These are phyloP conservation scores for Callimorpha dominula DNA, from an alignment of 2,888 invertebrate species.

Conservation along the genomic window DNA sequence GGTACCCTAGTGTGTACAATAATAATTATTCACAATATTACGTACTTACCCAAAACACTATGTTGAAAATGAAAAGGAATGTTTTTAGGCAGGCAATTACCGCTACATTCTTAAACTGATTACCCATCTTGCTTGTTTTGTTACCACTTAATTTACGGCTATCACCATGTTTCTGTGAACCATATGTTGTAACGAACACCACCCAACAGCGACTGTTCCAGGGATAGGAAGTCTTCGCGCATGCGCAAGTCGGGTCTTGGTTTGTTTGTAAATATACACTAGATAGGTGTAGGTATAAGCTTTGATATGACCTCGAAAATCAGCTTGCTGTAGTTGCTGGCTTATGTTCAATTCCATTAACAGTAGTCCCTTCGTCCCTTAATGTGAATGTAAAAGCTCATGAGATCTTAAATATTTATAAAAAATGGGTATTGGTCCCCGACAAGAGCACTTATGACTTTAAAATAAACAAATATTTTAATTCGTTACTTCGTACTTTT, in stretches of 20 bases:
- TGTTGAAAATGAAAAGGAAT: slow-evolving; percentile 92
- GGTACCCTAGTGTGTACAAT: background rate
- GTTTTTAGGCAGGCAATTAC: slow-evolving; percentile 93
- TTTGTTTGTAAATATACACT: slow-evolving; percentile 64
- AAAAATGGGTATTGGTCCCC: too few relatives aligned
- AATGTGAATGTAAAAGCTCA: too few relatives aligned
- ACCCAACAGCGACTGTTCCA: slow-evolving; percentile 32
- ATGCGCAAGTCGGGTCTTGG: slow-evolving; percentile 69
- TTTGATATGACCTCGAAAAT: slow-evolving; percentile 1
- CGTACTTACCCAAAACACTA: slow-evolving; percentile 92
- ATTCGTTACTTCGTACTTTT: too few relatives aligned
- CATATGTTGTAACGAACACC: slow-evolving; percentile 23
- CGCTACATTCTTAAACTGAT: slow-evolving; percentile 90
- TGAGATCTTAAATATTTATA: too few relatives aligned
- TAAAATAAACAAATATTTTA: too few relatives aligned
- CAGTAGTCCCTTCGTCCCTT: background rate
- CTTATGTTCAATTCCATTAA: background rate
- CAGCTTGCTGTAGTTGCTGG: background rate
- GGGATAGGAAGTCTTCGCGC: slow-evolving; percentile 54
- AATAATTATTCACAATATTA: slow-evolving; percentile 35
- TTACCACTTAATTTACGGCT: slow-evolving; percentile 24
- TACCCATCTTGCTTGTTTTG: slow-evolving; percentile 85
- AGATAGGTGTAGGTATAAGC: background rate
- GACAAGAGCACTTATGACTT: too few relatives aligned
- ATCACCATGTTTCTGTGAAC: slow-evolving; percentile 29